Base-by-base conservation (phyloP, 2,797 vertebrate genomes). In the Thalassophryne amazonica region DNA sequence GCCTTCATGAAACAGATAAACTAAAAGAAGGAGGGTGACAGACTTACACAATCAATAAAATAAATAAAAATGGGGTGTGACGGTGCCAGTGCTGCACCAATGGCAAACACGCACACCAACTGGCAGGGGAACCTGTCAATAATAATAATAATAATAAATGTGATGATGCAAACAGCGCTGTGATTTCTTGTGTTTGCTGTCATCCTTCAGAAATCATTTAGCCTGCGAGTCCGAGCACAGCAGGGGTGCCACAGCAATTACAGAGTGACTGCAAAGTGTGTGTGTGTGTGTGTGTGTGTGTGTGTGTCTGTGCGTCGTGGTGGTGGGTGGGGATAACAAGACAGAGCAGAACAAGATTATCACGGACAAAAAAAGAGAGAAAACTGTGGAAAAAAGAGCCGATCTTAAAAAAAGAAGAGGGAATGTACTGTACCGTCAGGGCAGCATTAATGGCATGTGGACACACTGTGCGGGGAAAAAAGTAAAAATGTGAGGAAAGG, bases 211-310 rank as follows among this genome's bases (percentile, higher is more conserved):
- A 83, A 84, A 81, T 71, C 65, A 85, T 88, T 88, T 88, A 87
- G 88, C 88, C 84, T 89, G 56, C 20, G 48, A 88, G 83, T 78
- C 60, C 50, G 32, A 78, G 54, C 80, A 47, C 86, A 83, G 86
- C 82, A 73, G 85, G 86, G 70, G 75, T 57, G 67, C 83, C 80
- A 67, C 76, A 67, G 84, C 86, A 89, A 89, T 89, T 89, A 89
- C 76, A 81, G 76, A 74, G 60, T 62, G 74, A 76, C 71, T 72
- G 70, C 59, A 32, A n/a, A n/a, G n/a, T n/a, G n/a, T n/a, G n/a
- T n/a, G n/a, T n/a, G n/a, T n/a, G n/a, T n/a, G n/a, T n/a, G n/a
- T n/a, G n/a, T n/a, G n/a, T n/a, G n/a, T n/a, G n/a, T n/a, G n/a
- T n/a, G n/a, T n/a, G n/a, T n/a, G n/a, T n/a, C n/a, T n/a, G n/a